These are phyloP conservation scores for Aurelia coerulea DNA, from an alignment of 30 jellyfish, hydroid and myxozoan genomes.

Conservation along the genomic window DNA sequence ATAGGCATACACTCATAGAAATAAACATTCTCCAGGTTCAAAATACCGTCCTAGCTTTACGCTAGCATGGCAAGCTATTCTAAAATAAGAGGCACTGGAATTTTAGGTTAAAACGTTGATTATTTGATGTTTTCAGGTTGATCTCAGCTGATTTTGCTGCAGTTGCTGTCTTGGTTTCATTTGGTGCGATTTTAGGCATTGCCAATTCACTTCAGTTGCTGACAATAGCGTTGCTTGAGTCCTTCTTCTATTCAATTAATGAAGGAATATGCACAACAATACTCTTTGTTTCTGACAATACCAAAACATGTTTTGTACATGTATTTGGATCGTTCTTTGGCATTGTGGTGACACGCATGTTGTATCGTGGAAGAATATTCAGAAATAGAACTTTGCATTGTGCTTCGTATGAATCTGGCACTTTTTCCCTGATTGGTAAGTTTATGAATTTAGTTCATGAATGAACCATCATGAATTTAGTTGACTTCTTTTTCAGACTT, in stretches of 20 bases:
- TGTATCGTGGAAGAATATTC: slow-evolving; percentile 65
- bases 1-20: no score
- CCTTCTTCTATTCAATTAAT: slow-evolving; percentile 76
- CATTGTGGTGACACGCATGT: slow-evolving; percentile 75
- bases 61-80: no score
- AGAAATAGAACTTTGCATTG: slow-evolving; percentile 47
- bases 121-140: slow-evolving; percentile 44
- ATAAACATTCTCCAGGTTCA: no score
- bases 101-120: no score
- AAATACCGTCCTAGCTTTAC: no score
- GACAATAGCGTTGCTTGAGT: slow-evolving; percentile 68
- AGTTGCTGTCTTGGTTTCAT: slow-evolving; percentile 74
- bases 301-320: slow-evolving; percentile 79
- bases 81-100: no score
- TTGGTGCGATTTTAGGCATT: slow-evolving; percentile 88
- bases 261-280: slow-evolving; percentile 72
- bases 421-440: slow-evolving; percentile 82
- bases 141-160: slow-evolving; percentile 92
- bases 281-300: slow-evolving; percentile 68
- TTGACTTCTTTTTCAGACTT: no score
- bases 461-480: no score
- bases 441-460: not conserved
- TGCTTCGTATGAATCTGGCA: slow-evolving; percentile 73
- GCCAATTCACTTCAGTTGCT: slow-evolving; percentile 86
- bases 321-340: slow-evolving; percentile 89